Percentiles rank a stretch among this genome's conserved stretches.
Conservation (phyloP, 2,888 invertebrate genomes). For the Proisotoma minuta region DNA sequence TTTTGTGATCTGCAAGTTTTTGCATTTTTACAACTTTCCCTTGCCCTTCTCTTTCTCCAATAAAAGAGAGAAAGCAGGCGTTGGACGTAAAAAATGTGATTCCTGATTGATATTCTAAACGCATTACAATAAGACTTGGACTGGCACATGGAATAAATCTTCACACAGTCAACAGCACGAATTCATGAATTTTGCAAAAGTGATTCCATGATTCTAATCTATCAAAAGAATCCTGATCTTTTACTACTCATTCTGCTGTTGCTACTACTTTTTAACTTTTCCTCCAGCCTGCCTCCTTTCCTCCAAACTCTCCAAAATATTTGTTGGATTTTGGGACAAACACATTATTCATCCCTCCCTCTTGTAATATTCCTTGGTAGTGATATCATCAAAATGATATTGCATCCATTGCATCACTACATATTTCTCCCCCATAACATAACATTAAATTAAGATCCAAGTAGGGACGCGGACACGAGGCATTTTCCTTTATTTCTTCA, state of each 20-base stretch:
- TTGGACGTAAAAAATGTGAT: too few relatives aligned
- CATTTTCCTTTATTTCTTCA: background rate
- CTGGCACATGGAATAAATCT: background rate
- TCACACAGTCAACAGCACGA: background rate
- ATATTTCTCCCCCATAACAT: background rate
- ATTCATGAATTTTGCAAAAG: background rate
- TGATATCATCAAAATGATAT: background rate
- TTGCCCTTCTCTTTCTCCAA: too few relatives aligned
- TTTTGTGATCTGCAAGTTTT: too few relatives aligned
- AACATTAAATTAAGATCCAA: too few relatives aligned
- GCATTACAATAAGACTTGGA: background rate
- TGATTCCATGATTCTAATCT: background rate
- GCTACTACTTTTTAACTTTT: background rate
- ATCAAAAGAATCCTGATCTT: background rate
- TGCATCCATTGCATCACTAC: background rate
- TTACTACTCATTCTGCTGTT: too few relatives aligned
- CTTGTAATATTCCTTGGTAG: background rate
- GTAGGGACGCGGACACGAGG: too few relatives aligned
- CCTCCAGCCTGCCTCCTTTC: background rate
- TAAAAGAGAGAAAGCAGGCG: too few relatives aligned
- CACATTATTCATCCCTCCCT: background rate
- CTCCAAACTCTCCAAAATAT: background rate
- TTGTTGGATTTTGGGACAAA: background rate
- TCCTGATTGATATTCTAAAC: background rate
- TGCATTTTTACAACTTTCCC: too few relatives aligned